phyloP scores from a whole-genome alignment of 2,888 invertebrate genomes.

The Drosophila tripunctata region DNA sequence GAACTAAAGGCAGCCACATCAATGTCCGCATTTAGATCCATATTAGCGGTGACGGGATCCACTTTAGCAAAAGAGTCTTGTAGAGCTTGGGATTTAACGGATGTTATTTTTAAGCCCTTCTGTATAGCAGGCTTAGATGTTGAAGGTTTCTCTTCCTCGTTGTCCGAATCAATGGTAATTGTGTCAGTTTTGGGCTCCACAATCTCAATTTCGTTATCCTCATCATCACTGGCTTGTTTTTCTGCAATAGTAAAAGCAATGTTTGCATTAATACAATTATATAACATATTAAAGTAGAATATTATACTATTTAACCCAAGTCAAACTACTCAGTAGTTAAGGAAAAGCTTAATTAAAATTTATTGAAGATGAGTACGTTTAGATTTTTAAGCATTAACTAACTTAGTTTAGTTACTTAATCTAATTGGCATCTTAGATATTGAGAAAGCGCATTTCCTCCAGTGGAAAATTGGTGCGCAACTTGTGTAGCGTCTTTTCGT shows the following conservation, averaged over 20 bases:
- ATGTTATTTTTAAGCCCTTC: slow-evolving; percentile 43
- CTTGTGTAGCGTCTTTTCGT: slow-evolving; percentile 66
- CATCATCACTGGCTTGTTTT: slow-evolving; percentile 83
- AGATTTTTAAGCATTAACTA: slow-evolving; percentile 14
- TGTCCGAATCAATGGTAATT: slow-evolving; percentile 83
- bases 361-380: slow-evolving; percentile 32
- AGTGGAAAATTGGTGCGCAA: slow-evolving; percentile 74
- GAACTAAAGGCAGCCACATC: slow-evolving; percentile 69
- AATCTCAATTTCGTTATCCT: slow-evolving; percentile 84
- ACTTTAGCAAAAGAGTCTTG: neutral
- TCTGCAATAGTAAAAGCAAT: slow-evolving; percentile 62
- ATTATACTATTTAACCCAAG: too few relatives aligned
- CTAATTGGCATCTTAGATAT: slow-evolving; percentile 31
- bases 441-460: slow-evolving; percentile 77
- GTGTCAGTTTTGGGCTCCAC: slow-evolving; percentile 84
- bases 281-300: neutral
- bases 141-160: slow-evolving; percentile 75
- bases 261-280: neutral
- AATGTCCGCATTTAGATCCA: slow-evolving; percentile 36
- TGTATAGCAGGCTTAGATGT: slow-evolving; percentile 14
- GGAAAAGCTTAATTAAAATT: slow-evolving; percentile 18
- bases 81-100: slow-evolving; percentile 33
- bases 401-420: slow-evolving; percentile 22
- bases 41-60: neutral
- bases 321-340: neutral